Conservation (phyloP, 2,797 vertebrate genomes). For the Intellagama lesueurii region DNA sequence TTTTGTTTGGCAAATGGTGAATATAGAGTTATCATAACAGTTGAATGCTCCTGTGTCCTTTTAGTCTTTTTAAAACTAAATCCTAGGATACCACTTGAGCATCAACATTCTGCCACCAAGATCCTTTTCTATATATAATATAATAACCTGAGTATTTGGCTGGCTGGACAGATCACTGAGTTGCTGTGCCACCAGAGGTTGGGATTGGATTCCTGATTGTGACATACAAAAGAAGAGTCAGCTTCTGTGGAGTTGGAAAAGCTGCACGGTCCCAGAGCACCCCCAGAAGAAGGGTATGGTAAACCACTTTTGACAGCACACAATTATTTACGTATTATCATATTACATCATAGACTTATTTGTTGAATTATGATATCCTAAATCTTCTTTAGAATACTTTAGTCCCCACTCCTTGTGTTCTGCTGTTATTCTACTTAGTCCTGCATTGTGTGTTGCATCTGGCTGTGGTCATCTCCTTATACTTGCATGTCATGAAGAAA, state of each 20-base stretch:
- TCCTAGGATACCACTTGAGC: neutral
- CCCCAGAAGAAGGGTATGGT: no score
- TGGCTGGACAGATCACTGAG: no score
- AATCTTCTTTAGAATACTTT: neutral
- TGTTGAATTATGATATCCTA: neutral
- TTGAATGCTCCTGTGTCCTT: neutral
- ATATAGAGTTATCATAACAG: neutral
- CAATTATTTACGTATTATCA: no score
- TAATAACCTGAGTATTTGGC: no score
- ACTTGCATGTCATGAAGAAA: neutral
- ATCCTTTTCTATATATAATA: neutral
- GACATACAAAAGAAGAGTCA: no score
- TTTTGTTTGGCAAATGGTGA: neutral
- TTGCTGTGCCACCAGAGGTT: no score
- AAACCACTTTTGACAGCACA: no score
- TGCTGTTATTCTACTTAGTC: neutral
- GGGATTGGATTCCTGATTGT: no score
- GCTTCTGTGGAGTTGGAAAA: no score
- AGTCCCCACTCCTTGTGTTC: neutral
- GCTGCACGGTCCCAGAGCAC: no score
- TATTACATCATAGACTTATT: neutral
- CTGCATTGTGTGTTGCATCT: neutral
- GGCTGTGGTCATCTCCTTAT: neutral
- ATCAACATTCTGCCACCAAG: neutral
- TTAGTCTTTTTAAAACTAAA: neutral